Percentiles rank a stretch among this genome's conserved stretches.
Evolutionary conservation across 2,888 invertebrate genomes (phyloP).

Genomic region (Agonopterix alstromeriana): DNA sequence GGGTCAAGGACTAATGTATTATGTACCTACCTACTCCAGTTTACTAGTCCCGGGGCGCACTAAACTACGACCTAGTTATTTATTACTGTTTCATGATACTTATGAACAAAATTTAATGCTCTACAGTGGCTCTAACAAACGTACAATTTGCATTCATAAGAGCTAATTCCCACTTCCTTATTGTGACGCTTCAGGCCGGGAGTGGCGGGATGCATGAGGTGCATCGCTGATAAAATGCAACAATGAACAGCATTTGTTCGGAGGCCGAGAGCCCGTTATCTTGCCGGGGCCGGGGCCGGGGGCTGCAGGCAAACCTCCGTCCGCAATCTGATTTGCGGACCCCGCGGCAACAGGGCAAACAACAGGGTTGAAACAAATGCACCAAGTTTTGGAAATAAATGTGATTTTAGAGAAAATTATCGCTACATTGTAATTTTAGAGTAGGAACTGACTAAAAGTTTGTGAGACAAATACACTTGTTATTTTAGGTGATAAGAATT

Average conservation of each 20-base stretch:
- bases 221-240: slow-evolving; percentile 26
- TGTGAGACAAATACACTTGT: too few species aligned
- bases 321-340: slow-evolving; percentile 43
- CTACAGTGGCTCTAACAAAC: background rate
- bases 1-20: too few species aligned
- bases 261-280: slow-evolving; percentile 30
- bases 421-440: background rate
- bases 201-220: slow-evolving; percentile 10
- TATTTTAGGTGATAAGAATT: too few species aligned
- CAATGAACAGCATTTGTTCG: slow-evolving; percentile 17
- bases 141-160: slow-evolving; percentile 5
- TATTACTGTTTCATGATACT: too few species aligned
- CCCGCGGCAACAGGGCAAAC: slow-evolving; percentile 13
- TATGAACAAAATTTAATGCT: too few species aligned
- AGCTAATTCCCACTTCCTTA: slow-evolving; percentile 13
- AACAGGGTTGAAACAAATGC: slow-evolving; percentile 21
- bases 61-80: too few species aligned
- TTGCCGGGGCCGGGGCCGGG: slow-evolving; percentile 8
- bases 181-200: slow-evolving; percentile 4
- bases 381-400: background rate
- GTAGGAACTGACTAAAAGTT: background rate
- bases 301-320: slow-evolving; percentile 21
- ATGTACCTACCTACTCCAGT: too few species aligned
- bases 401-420: too few species aligned
- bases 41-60: too few species aligned